phyloP scores from a whole-genome alignment of 2,888 invertebrate genomes.

The Agrochola litura region DNA sequence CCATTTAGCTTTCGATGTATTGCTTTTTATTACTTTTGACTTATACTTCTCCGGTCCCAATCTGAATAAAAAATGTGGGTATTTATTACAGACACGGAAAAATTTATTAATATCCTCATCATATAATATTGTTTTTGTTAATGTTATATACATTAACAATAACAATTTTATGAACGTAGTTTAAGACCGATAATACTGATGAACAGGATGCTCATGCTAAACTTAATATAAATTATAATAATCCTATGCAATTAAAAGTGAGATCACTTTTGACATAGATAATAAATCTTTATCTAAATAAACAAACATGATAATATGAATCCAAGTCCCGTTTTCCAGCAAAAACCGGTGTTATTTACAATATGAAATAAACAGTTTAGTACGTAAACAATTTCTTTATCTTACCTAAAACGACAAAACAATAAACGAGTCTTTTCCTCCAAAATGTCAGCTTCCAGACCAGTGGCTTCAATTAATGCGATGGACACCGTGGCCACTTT shows the following conservation, averaged over 20 bases:
- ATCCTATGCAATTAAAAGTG: conserved; percentile 18
- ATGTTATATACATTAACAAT: not conserved
- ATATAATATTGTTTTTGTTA: not conserved
- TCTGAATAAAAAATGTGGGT: conserved; percentile 82
- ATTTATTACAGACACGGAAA: not conserved
- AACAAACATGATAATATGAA: conserved; percentile 19
- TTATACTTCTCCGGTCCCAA: conserved; percentile 98
- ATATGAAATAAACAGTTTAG: conserved; percentile 2
- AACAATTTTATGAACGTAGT: not conserved
- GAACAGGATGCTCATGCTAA: not conserved
- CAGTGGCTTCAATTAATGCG: conserved; percentile 97
- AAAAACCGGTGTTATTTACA: conserved; percentile 11
- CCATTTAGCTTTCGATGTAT: conserved; percentile 92
- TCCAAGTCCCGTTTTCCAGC: not conserved
- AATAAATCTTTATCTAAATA: not conserved
- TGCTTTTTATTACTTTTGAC: conserved; percentile 94
- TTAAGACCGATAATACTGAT: not conserved
- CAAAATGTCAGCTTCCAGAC: conserved; percentile 94
- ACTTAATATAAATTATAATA: not conserved
- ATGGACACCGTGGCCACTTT: conserved; percentile 95
- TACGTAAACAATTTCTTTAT: conserved; percentile 19
- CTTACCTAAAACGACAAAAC: conserved; percentile 96
- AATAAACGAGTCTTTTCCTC: conserved; percentile 95
- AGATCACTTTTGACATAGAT: conserved; percentile 13
- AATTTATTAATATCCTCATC: not conserved